Percentiles rank a stretch among this genome's conserved stretches.
phyloP scores from a whole-genome alignment of 2,797 vertebrate genomes.

The Heterohyrax brucei region DNA sequence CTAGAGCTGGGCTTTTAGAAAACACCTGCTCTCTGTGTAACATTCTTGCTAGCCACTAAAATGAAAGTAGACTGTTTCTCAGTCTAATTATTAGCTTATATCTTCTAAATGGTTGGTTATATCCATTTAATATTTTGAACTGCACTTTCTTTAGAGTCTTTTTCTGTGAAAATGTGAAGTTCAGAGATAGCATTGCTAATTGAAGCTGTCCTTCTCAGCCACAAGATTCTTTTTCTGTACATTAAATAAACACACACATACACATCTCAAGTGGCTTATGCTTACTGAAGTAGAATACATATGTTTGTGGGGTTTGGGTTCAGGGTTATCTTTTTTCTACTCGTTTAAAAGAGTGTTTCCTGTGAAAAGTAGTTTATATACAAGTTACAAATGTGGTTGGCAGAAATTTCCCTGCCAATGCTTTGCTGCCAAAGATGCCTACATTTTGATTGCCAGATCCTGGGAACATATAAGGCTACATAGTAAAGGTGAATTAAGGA shows the following conservation, averaged over 20 bases:
- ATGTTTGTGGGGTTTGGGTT: background rate
- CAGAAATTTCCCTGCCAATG: background rate
- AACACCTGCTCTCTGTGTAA: background rate
- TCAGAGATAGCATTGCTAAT: slow-evolving; percentile 83
- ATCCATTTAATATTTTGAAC: slow-evolving; percentile 71
- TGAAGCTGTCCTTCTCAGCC: slow-evolving; percentile 79
- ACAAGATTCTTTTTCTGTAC: slow-evolving; percentile 79
- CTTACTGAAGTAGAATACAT: slow-evolving; percentile 66
- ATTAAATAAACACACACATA: background rate
- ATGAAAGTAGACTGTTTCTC: slow-evolving; percentile 23
- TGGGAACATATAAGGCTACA: background rate
- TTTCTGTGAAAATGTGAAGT: slow-evolving; percentile 78
- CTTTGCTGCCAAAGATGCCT: accelerated
- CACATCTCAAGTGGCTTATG: slow-evolving; percentile 61
- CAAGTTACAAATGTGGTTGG: background rate
- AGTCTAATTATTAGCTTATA: background rate
- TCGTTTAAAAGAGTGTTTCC: background rate
- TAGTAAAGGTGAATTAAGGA: background rate
- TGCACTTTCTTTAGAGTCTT: slow-evolving; percentile 51
- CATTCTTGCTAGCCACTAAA: slow-evolving; percentile 14
- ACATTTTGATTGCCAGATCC: background rate
- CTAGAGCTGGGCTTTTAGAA: background rate
- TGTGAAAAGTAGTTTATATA: background rate
- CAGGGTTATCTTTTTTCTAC: background rate
- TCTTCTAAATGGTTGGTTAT: slow-evolving; percentile 1